Evolutionary conservation across 2,113 vertebrate species (phyloP), one percentile per base, ranked within the genome.

Genomic region (Pluvianellus socialis): DNA sequence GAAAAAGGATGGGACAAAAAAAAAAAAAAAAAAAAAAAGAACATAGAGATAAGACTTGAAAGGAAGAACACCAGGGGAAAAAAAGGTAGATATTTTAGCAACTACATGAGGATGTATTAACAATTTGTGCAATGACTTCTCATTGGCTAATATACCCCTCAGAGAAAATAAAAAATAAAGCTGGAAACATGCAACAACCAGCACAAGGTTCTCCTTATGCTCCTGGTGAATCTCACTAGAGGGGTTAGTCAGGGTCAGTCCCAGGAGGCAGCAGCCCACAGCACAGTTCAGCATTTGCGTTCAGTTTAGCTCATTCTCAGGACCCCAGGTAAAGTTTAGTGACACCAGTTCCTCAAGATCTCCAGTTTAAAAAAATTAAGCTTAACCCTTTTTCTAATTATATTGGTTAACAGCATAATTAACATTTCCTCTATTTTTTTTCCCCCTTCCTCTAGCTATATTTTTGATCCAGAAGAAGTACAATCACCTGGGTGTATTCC

Each of bases 391-490:
- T 80, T 22, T 38, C 11, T 65, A 30, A 49, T 59, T 58, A 42
- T 38, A 53, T 55, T 38, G 6, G 14, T 30, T 55, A 65, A 33
- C 22, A 62, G 38, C 24, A 8, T 58, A 56, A 91, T 59, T 95
- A 95, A 95, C 47, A 49, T 67, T 70, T 76, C 23, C 32, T 83
- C 71, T 83, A 28, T 22, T 32, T 65, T 63, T 91, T 93, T 82
- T 80, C n/a, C 71, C n/a, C 71, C 68, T 86, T 32, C 81, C 75
- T 88, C 16, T 71, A 98, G 98, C 97, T 98, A 98, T 79, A 96
- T 98, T 96, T 97, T 98, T 67, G 97, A 98, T 35, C 91, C 98
- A 56, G 97, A 97, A 67, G 98, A 98, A 77, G 81, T 73, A 62
- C 95, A 94, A 65, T 83, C 97, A 5, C 72, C 98, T n/a, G 97